These are phyloP conservation scores for Isichthys henryi DNA, from an alignment of 2,113 vertebrate genomes.

Conservation along the genomic window DNA sequence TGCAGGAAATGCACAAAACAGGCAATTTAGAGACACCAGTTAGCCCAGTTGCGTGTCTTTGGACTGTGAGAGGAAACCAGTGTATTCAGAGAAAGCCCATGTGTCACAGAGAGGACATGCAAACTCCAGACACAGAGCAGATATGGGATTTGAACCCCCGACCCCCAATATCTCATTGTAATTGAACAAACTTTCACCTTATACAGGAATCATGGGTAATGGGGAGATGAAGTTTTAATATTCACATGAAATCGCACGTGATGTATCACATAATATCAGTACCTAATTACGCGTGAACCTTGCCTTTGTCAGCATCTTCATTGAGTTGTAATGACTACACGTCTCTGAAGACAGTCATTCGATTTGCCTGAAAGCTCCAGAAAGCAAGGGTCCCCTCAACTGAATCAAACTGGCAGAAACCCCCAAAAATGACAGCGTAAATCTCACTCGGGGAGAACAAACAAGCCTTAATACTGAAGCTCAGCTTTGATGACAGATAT, in stretches of 20 bases:
- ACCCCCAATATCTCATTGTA: neutral
- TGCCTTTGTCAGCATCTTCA: neutral
- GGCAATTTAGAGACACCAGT: neutral
- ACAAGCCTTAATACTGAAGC: neutral
- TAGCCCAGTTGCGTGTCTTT: neutral
- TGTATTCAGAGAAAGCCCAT: neutral
- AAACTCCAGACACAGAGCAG: neutral
- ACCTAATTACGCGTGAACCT: neutral
- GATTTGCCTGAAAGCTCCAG: neutral
- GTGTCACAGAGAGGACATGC: neutral
- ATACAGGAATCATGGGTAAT: neutral
- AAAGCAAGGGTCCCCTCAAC: neutral
- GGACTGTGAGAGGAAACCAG: neutral
- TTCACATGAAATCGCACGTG: neutral
- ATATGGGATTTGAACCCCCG: neutral
- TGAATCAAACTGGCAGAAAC: neutral
- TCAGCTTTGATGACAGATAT: neutral
- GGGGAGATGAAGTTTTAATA: neutral
- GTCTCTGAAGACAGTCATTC: neutral
- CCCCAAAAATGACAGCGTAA: neutral
- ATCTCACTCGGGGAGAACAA: neutral
- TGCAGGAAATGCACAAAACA: neutral
- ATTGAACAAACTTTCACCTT: neutral
- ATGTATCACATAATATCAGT: neutral
- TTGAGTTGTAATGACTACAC: neutral